phyloP scores from a whole-genome alignment of 2,888 invertebrate genomes.

The Erebia epiphron region DNA sequence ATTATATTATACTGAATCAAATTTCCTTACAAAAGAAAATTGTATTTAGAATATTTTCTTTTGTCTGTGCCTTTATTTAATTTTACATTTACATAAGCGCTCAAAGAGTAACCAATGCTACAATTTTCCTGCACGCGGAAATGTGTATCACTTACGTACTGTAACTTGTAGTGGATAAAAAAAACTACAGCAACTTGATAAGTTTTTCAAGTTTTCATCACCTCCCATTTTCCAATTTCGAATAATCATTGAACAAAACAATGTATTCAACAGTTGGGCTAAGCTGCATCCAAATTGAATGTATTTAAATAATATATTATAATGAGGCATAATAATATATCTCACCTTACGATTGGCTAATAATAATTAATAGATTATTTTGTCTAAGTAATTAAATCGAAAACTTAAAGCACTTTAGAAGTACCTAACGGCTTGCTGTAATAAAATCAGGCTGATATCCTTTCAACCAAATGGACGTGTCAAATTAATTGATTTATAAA shows the following conservation, averaged over 20 bases:
- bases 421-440: not conserved
- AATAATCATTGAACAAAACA: not conserved
- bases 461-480: constrained; percentile 5
- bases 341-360: too few species aligned
- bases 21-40: constrained; percentile 2
- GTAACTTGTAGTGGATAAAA: too few species aligned
- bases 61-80: not conserved
- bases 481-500: constrained; percentile 12
- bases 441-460: constrained; percentile 7
- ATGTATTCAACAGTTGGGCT: not conserved
- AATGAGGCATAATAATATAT: too few species aligned
- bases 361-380: too few species aligned
- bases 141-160: too few species aligned
- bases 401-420: not conserved
- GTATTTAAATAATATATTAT: too few species aligned
- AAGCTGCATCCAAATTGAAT: not conserved
- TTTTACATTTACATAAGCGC: not conserved
- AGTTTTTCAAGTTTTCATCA: not conserved
- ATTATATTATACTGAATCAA: not conserved
- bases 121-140: not conserved
- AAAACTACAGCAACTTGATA: too few species aligned
- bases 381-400: too few species aligned
- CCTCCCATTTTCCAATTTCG: not conserved
- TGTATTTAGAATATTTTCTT: not conserved
- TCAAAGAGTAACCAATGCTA: not conserved